Evolutionary conservation across 2,113 vertebrate genomes (phyloP), one percentile per base, ranked within the genome.

Genomic region (Misgurnus mizolepis): DNA sequence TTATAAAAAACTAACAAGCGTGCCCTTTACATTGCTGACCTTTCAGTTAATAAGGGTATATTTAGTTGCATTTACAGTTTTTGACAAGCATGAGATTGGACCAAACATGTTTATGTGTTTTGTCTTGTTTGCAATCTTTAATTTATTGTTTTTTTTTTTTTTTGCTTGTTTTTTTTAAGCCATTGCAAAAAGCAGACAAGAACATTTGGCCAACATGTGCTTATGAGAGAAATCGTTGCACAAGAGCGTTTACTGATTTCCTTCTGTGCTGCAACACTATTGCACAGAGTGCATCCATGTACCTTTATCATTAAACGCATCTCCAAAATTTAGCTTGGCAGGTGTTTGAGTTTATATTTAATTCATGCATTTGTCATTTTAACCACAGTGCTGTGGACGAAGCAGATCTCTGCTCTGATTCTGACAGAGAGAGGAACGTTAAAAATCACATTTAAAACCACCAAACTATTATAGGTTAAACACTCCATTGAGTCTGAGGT

Each of bases 341-440:
- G 71, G 10, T 39, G 71, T 73, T 73, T 60, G 55, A 41, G 6
- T 73, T 53, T 45, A 43, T 6, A 73, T 60, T 73, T 73, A 40
- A 73, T 43, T 40, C 40, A 49, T 53, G 15, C 7, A 70, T 49
- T 70, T 70, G 47, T 70, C 67, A 73, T 73, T 73, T 73, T 73
- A 34, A 73, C 55, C 70, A 60, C 70, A 73, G 10, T 4, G 17
- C 55, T 73, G 70, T 45, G 71, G 40, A 61, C 27, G 12, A 72
- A 45, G 11, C 71, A 45, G 70, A 43, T 58, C 53, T 60, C 10
- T 22, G 55, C n/a, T 39, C 18, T 15, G 7, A 43, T 74, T 74
- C 22, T 43, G 64, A 79, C 65, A 50, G 64, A 45, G 76, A 55
- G 74, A 17, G 15, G n/a, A 67, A 43, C 58, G 47, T 58, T 18